Evolutionary conservation across 2,113 vertebrate species (phyloP), one percentile per base, ranked within the genome.

Genomic region (Suncus etruscus): DNA sequence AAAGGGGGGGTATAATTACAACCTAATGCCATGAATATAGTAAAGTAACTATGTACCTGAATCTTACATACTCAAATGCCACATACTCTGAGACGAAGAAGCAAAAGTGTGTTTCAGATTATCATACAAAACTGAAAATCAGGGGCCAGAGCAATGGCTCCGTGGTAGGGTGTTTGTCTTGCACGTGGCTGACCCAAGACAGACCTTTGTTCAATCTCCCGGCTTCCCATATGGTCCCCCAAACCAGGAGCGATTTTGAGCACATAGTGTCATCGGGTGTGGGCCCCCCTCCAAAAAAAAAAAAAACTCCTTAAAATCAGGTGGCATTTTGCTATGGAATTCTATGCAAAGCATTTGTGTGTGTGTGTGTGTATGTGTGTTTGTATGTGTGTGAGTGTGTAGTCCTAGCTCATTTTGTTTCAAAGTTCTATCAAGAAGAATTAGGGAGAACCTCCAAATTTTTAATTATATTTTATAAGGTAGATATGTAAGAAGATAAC

Each of bases 121-220:
- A 87, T 73, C 31, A n/a, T 24, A 80, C 76, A 72, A 92, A 91
- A 87, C 66, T 29, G n/a, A 92, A 61, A 51, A 78, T 82, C 39
- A 39, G 39, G 39, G 39, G 5, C 39, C 39, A 5, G 39, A 39
- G 39, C 39, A 39, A 39, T 39, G 39, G 39, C 39, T 39, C 39
- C 3, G 39, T 39, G 39, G 39, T 39, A 39, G 39, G 39, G 39
- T 39, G 39, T 39, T 39, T 39, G 39, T 5, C 39, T 39, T 39
- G 39, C 39, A 39, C 39, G 5, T 39, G 39, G 39, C 39, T 39
- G 39, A 39, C 39, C 39, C 39, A 39, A 5, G 39, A 39, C 39
- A 39, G 39, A 39, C 39, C 39, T 39, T 39, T 3, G 39, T 5
- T 39, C 39, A 39, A 39, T 39, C 39, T n/a, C n/a, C n/a, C n/a